phyloP scores from a whole-genome alignment of 2,797 vertebrate species.

The Silurus aristotelis region DNA sequence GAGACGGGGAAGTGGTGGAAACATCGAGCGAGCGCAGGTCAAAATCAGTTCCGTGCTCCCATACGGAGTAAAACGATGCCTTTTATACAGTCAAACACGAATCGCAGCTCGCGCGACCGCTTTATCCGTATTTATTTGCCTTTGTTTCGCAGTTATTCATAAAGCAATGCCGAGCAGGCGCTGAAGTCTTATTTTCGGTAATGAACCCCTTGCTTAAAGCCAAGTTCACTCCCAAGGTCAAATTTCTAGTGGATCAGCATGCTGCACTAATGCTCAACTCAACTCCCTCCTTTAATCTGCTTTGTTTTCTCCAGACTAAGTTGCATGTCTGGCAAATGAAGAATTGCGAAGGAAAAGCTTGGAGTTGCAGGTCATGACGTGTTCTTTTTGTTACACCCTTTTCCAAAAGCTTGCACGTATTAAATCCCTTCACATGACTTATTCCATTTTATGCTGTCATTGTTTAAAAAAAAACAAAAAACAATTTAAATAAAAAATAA shows the following conservation, averaged over 20 bases:
- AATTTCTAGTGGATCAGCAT: neutral
- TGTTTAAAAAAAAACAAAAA: too few relatives aligned
- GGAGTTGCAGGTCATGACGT: neutral
- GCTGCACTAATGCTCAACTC: neutral
- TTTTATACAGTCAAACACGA: neutral
- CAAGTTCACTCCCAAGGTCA: neutral
- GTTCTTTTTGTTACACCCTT: neutral
- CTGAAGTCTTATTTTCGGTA: neutral
- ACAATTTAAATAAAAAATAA: too few relatives aligned
- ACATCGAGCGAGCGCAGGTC: conserved; percentile 19
- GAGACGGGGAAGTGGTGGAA: neutral
- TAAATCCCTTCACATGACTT: neutral
- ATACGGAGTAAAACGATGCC: neutral
- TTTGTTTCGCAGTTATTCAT: neutral
- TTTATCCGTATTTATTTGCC: neutral
- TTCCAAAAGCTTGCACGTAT: neutral
- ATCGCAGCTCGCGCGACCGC: neutral
- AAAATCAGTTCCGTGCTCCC: neutral
- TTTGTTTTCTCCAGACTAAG: neutral
- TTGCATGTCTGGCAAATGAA: neutral
- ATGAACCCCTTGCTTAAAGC: neutral
- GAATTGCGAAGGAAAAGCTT: neutral
- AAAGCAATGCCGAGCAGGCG: neutral
- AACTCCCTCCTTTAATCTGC: too few relatives aligned
- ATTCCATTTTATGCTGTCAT: too few relatives aligned